phyloP scores from a whole-genome alignment of 2,113 vertebrate genomes.

The Ariopsis seemanni region DNA sequence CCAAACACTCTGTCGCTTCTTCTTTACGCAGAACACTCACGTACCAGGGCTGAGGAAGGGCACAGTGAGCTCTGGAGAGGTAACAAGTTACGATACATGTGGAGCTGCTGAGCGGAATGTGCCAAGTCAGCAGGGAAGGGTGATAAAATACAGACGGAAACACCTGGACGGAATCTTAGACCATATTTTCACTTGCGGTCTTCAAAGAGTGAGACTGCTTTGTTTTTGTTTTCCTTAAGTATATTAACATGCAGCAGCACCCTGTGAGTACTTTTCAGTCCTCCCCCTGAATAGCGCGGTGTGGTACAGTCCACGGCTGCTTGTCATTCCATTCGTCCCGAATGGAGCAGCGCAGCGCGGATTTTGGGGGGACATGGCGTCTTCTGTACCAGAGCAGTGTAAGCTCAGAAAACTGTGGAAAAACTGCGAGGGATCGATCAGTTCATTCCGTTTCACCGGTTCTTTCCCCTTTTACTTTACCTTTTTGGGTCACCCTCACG shows the following conservation, averaged over 20 bases:
- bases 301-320: conserved; percentile 74
- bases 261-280: not conserved
- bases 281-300: conserved; percentile 30
- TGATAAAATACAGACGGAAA: not conserved
- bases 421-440: not conserved
- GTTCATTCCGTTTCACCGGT: not conserved
- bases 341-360: conserved; percentile 42
- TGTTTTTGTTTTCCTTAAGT: not conserved
- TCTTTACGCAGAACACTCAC: not conserved
- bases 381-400: conserved; percentile 1
- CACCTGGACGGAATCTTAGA: not conserved
- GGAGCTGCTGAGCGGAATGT: conserved; percentile 54
- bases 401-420: not conserved
- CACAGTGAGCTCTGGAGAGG: conserved; percentile 30
- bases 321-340: conserved; percentile 69
- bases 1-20: conserved; percentile 23
- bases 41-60: not conserved
- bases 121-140: conserved; percentile 28
- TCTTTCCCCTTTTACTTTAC: no score
- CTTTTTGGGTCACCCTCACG: not conserved
- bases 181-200: not conserved
- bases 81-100: conserved; percentile 65
- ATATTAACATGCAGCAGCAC: not conserved
- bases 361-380: conserved; percentile 38
- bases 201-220: not conserved